Evolutionary conservation across 2,888 invertebrate genomes (phyloP).

Genomic region (Escarpia spicata): DNA sequence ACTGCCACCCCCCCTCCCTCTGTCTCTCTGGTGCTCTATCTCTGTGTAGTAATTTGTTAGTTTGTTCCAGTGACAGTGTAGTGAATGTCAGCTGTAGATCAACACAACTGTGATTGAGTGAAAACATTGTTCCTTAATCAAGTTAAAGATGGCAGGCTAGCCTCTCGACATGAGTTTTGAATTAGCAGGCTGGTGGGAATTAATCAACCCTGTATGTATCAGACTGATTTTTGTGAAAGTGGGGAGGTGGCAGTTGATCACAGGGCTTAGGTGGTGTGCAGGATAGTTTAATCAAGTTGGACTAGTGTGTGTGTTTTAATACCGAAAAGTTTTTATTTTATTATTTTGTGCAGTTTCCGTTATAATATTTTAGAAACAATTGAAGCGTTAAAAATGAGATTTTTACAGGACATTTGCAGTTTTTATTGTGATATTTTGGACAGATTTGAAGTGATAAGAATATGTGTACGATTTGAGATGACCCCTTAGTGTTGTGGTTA

Average conservation of each 20-base stretch:
- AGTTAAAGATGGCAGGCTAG: neutral
- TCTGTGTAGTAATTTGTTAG: too few relatives aligned
- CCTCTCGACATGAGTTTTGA: neutral
- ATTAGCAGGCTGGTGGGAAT: neutral
- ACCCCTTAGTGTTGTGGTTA: neutral
- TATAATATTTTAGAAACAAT: neutral
- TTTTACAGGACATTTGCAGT: neutral
- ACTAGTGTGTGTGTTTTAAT: neutral
- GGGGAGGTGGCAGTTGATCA: neutral
- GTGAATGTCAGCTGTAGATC: neutral
- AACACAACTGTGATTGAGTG: neutral
- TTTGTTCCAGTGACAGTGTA: neutral
- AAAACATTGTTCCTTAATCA: conserved; percentile 8
- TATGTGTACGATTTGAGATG: neutral
- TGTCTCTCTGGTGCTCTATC: neutral
- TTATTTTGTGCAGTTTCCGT: neutral
- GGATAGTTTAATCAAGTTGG: neutral
- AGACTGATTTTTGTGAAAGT: neutral
- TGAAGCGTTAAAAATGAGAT: neutral
- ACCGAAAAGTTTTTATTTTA: neutral
- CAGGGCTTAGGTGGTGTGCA: too few relatives aligned
- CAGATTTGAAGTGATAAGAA: neutral
- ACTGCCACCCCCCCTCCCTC: neutral
- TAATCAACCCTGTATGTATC: neutral
- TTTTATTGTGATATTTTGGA: neutral